Conservation (phyloP, 2,113 vertebrate species). For the Caranx ignobilis region DNA sequence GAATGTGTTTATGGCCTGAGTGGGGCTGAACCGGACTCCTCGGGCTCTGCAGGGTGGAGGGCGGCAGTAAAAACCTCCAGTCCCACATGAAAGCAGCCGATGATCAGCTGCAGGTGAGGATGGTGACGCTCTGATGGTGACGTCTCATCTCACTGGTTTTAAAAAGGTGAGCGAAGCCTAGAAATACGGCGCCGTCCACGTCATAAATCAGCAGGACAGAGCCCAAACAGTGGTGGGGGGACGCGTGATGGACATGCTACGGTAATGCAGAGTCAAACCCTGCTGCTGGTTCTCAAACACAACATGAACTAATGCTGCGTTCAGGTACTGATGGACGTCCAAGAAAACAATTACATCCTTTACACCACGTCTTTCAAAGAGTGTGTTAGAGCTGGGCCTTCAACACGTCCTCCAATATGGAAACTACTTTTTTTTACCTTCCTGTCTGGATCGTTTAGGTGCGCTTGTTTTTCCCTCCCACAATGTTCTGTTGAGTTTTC, state of each 20-base stretch:
- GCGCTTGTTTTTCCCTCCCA: too few relatives aligned
- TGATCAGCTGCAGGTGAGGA: constrained; percentile 76
- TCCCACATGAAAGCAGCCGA: constrained; percentile 50
- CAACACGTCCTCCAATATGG: too few relatives aligned
- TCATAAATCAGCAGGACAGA: constrained; percentile 67
- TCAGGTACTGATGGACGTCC: too few relatives aligned
- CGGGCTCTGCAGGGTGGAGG: constrained; percentile 35
- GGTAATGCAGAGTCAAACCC: not conserved
- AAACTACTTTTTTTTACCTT: too few relatives aligned
- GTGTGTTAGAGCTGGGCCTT: too few relatives aligned
- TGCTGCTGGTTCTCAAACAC: too few relatives aligned
- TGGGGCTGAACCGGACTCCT: constrained; percentile 29
- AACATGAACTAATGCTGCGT: too few relatives aligned
- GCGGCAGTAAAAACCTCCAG: constrained; percentile 57
- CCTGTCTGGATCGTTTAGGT: too few relatives aligned
- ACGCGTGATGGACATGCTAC: not conserved
- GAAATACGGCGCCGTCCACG: constrained; percentile 67
- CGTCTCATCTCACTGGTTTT: constrained; percentile 54
- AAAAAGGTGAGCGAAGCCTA: constrained; percentile 51
- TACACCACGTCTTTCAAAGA: too few relatives aligned
- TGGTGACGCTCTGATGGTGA: constrained; percentile 46
- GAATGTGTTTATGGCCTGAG: constrained; percentile 21
- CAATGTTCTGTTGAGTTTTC: too few relatives aligned
- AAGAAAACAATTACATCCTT: too few relatives aligned
- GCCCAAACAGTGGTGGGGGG: constrained; percentile 45